phyloP scores from a whole-genome alignment of 23 tunicate genomes.

The Botrylloides violaceus region DNA sequence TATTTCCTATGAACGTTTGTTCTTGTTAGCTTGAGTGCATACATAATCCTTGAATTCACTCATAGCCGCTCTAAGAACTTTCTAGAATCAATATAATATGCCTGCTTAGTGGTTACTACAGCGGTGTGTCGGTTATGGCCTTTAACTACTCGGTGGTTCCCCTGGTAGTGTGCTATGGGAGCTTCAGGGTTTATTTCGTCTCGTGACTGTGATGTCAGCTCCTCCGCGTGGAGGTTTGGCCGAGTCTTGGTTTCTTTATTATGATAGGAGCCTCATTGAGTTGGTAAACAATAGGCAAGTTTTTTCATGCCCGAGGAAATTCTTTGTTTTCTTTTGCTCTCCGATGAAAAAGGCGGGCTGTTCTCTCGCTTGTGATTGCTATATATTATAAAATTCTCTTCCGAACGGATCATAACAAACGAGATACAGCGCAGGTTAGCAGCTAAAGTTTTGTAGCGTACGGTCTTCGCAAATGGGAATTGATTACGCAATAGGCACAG shows the following conservation, averaged over 20 bases:
- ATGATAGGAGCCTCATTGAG: neutral
- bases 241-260: constrained; percentile 1
- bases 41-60: no score
- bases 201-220: constrained; percentile 27
- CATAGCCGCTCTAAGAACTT: no score
- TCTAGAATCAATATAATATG: no score
- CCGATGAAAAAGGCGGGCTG: neutral
- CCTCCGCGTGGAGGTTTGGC: constrained; percentile 15
- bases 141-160: constrained; percentile 4
- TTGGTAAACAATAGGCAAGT: constrained; percentile 9
- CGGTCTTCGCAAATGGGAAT: neutral
- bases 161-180: constrained; percentile 10
- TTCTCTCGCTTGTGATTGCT: neutral
- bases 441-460: neutral
- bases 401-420: constrained; percentile 1
- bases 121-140: neutral
- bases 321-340: neutral
- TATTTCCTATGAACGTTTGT: no score
- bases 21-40: no score
- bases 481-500: neutral
- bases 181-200: neutral
- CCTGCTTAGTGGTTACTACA: no score
- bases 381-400: neutral
- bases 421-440: neutral
- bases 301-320: constrained; percentile 11